A percentile compares a stretch with the other conserved stretches of the same genome.
These are phyloP conservation scores for Achlya flavicornis DNA, from an alignment of 2,888 invertebrate species.

Conservation along the genomic window DNA sequence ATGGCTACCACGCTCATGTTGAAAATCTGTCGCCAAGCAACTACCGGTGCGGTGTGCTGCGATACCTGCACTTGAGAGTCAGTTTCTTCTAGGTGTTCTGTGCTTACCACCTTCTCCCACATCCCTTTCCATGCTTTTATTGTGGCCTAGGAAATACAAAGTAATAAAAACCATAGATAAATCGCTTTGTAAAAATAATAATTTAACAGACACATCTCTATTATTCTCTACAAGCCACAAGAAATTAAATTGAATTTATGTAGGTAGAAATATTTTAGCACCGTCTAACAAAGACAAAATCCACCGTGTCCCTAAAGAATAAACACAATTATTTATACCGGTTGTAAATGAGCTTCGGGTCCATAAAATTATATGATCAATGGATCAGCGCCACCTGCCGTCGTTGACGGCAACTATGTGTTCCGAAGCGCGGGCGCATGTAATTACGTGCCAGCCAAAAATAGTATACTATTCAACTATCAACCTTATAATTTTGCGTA, in stretches of 20 bases:
- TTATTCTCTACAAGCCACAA: too few relatives aligned
- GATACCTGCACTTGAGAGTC: too few relatives aligned
- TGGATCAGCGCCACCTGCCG: conserved; percentile 67
- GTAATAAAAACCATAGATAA: too few relatives aligned
- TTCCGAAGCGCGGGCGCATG: conserved; percentile 29
- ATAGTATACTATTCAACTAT: conserved; percentile 11
- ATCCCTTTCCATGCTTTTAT: too few relatives aligned
- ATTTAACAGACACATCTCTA: not conserved
- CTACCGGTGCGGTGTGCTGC: too few relatives aligned
- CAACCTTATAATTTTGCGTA: conserved; percentile 13
- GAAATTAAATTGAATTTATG: conserved; percentile 2
- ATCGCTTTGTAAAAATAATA: too few relatives aligned
- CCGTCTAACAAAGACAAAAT: conserved; percentile 26
- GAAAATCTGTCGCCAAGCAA: too few relatives aligned
- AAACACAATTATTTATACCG: conserved; percentile 55
- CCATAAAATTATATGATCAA: conserved; percentile 70
- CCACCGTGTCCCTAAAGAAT: conserved; percentile 40
- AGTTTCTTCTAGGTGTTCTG: too few relatives aligned
- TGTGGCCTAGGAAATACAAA: too few relatives aligned
- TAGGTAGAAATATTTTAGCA: conserved; percentile 5
- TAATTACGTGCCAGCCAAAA: conserved; percentile 9
- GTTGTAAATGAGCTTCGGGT: conserved; percentile 53
- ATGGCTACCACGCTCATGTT: too few relatives aligned
- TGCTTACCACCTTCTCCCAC: too few relatives aligned
- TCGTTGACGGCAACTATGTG: conserved; percentile 40